Conservation (phyloP, 2,113 vertebrate genomes). For the Eublepharis macularius region DNA sequence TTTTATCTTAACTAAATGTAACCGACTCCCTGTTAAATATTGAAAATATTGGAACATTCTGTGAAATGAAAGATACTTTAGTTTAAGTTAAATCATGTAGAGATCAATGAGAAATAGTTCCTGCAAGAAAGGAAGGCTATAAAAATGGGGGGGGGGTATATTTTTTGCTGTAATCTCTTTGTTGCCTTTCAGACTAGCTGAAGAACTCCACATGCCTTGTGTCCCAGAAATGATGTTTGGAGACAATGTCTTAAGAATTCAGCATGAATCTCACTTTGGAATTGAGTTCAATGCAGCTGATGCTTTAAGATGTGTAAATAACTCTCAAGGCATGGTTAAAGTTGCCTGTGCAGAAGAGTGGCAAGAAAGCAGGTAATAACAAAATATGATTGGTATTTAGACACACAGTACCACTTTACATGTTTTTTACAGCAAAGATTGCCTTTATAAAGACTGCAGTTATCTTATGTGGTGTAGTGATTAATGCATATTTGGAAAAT, state of each 20-base stretch:
- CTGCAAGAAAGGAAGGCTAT: not conserved
- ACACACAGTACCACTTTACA: not conserved
- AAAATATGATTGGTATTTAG: not conserved
- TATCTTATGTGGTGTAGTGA: not conserved
- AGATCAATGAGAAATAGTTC: not conserved
- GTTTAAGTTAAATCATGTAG: not conserved
- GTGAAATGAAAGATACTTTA: not conserved
- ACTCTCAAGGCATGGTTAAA: constrained; percentile 88
- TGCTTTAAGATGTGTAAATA: constrained; percentile 92
- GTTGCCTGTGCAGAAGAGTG: constrained; percentile 97
- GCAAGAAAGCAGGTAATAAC: constrained; percentile 92
- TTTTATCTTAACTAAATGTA: not conserved
- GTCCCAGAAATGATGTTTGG: constrained; percentile 99
- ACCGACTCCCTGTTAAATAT: not conserved
- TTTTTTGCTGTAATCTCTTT: not conserved
- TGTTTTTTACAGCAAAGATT: not conserved
- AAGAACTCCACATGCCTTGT: constrained; percentile 90
- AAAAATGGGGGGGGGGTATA: no score
- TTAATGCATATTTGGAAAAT: no score
- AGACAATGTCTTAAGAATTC: constrained; percentile 91
- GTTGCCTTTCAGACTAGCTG: constrained; percentile 80
- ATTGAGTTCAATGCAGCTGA: constrained; percentile 96
- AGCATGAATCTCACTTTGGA: constrained; percentile 87
- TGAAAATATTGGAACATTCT: not conserved
- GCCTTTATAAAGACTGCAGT: not conserved